A percentile compares a stretch with the other conserved stretches of the same genome.
phyloP scores from a whole-genome alignment of 1,140 invertebrate species.

The Tribolium castaneum region DNA sequence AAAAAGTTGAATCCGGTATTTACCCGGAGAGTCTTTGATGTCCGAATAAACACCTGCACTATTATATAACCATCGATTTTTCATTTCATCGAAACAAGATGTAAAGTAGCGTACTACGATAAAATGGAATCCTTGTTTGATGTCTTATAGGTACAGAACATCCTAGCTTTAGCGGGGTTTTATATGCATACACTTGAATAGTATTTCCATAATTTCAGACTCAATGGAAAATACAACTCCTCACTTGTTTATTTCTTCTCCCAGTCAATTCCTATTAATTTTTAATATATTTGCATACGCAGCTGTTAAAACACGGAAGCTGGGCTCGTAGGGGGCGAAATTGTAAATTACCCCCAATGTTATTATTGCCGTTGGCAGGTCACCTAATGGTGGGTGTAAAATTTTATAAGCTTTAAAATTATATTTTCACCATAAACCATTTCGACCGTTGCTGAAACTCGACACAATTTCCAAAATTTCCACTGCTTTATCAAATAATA shows the following conservation, averaged over 20 bases:
- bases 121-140: conserved; percentile 29
- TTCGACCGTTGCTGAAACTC: not conserved
- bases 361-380: conserved; percentile 5
- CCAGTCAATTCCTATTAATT: not conserved
- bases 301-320: not conserved
- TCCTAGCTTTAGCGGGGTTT: conserved; percentile 16
- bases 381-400: not conserved
- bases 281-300: not conserved
- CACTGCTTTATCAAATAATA: not conserved
- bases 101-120: conserved; percentile 22
- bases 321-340: not conserved
- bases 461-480: not conserved
- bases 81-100: conserved; percentile 18
- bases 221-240: conserved; percentile 20
- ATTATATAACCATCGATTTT: conserved; percentile 13
- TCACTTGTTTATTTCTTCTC: conserved; percentile 3
- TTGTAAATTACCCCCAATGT: conserved; percentile 2
- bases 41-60: not conserved
- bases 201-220: conserved; percentile 26
- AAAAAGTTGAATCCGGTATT: not conserved
- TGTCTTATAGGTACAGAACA: conserved; percentile 28
- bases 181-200: conserved; percentile 33
- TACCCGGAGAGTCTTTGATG: not conserved
- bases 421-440: conserved; percentile 7
- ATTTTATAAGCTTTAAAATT: conserved; percentile 14